Evolutionary conservation across 2,888 invertebrate genomes (phyloP).

Genomic region (Entomobrya multifasciata): DNA sequence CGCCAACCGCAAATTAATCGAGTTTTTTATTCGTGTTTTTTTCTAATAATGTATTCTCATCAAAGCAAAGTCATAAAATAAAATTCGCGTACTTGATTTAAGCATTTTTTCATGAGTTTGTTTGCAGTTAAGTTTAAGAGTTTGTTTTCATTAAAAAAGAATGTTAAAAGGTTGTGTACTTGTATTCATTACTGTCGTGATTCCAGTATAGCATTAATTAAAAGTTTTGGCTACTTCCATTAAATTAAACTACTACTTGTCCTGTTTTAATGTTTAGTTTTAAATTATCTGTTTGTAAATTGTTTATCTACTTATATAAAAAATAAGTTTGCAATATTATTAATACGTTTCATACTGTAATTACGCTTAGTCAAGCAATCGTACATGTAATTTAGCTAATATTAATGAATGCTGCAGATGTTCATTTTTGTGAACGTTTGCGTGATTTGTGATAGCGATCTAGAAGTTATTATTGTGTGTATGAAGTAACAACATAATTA

Average conservation of each 20-base stretch:
- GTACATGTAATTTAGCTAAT: background rate
- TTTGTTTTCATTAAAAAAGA: background rate
- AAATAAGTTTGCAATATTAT: background rate
- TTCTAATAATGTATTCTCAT: background rate
- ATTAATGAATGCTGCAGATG: slow-evolving; percentile 22
- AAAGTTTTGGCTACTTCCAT: slow-evolving; percentile 4
- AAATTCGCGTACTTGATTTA: slow-evolving; percentile 20
- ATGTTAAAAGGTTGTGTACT: slow-evolving; percentile 7
- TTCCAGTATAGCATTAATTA: slow-evolving; percentile 22
- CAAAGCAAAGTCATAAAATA: slow-evolving; percentile 24
- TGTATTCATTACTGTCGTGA: slow-evolving; percentile 21
- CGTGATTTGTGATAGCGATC: slow-evolving; percentile 36
- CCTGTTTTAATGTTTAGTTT: slow-evolving; percentile 21
- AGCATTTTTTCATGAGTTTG: slow-evolving; percentile 25
- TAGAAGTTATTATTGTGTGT: background rate
- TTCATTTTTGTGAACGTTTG: slow-evolving; percentile 22
- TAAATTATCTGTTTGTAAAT: slow-evolving; percentile 21
- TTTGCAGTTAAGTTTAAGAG: background rate
- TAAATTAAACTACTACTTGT: background rate
- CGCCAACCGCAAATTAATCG: background rate
- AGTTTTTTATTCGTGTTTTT: background rate
- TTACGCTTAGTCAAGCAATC: slow-evolving; percentile 50
- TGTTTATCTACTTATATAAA: background rate
- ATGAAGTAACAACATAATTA: slow-evolving; percentile 6
- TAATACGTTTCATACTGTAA: slow-evolving; percentile 8